Conservation (phyloP, 2,113 vertebrate species). For the Cottus gobio region DNA sequence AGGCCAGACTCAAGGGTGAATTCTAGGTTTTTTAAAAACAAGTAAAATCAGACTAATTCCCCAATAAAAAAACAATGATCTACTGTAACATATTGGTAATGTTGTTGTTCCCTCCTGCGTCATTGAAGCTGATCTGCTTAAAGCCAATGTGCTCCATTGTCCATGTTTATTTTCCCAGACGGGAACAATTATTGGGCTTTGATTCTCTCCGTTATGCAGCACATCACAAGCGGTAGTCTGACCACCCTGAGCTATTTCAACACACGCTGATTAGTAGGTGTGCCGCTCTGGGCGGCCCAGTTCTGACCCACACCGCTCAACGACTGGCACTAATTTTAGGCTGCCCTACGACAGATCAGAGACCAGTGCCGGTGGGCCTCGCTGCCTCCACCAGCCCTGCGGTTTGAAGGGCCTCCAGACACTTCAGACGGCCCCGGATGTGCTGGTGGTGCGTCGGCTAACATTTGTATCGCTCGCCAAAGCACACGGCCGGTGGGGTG, state of each 20-base stretch:
- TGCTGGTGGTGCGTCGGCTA: slow-evolving; percentile 35
- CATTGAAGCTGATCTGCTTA: slow-evolving; percentile 16
- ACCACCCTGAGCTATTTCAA: slow-evolving; percentile 78
- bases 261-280: slow-evolving; percentile 79
- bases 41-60: slow-evolving; percentile 12
- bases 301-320: slow-evolving; percentile 64
- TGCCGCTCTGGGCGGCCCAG: slow-evolving; percentile 55
- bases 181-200: slow-evolving; percentile 66
- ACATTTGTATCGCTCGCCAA: slow-evolving; percentile 17
- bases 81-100: not conserved
- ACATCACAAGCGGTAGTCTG: slow-evolving; percentile 51
- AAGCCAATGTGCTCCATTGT: slow-evolving; percentile 11
- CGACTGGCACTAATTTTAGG: slow-evolving; percentile 78
- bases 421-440: slow-evolving; percentile 35
- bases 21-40: not conserved
- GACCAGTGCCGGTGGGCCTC: slow-evolving; percentile 56
- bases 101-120: slow-evolving; percentile 3
- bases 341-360: slow-evolving; percentile 58
- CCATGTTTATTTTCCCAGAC: slow-evolving; percentile 57
- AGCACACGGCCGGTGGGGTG: slow-evolving; percentile 20
- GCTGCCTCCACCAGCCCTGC: slow-evolving; percentile 13
- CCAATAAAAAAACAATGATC: not conserved
- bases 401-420: slow-evolving; percentile 46
- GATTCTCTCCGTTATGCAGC: slow-evolving; percentile 48
- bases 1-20: not conserved